Evolutionary conservation across 2,888 invertebrate species (phyloP), one percentile per base, ranked within the genome.

Genomic region (Polyommatus iphigenia): DNA sequence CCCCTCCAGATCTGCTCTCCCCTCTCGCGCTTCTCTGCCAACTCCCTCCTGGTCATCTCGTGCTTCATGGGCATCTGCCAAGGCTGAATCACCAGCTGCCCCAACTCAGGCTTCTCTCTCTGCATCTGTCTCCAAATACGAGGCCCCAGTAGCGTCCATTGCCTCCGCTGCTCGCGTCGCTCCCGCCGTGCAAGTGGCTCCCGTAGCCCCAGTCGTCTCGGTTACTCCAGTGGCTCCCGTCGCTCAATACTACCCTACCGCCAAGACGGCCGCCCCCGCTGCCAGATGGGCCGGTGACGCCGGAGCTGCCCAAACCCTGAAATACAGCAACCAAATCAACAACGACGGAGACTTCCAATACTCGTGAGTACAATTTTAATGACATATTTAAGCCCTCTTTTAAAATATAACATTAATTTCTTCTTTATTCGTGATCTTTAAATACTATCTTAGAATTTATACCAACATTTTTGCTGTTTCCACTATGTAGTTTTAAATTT

Each of bases 301-400:
- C 36, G 85, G 85, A 80, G 80, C 85, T 75, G 86, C 86, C 6
- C 82, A 84, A 77, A 90, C 88, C 76, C 78, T 93, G 32, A 88
- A 85, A 79, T 89, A 87, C 83, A 88, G 87, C 77, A 90, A 90
- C 80, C 92, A 93, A 75, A 87, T 92, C 79, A 89, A 88, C 81
- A 88, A 89, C 46, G 94, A 95, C 81, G 95, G 95, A 78, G 86
- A 87, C 80, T 95, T 92, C 88, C 90, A 87, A 85, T 94, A 93
- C 87, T 91, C 87, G 95, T 95, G 85, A 89, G 89, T 87, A 79
- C 18, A 54, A 24, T 71, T 71, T 18, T 78, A 71, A 13, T 13
- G 5, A n/a, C 29, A 15, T 54, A 54, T 54, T 5, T 54, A 1
- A 54, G 18, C 5, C 15, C 5, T 54, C 1, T 50, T 18, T 54